Percentiles rank a stretch among this genome's conserved stretches.
Evolutionary conservation across 2,113 vertebrate genomes (phyloP).

Genomic region (Ptychochromis oligacanthus): DNA sequence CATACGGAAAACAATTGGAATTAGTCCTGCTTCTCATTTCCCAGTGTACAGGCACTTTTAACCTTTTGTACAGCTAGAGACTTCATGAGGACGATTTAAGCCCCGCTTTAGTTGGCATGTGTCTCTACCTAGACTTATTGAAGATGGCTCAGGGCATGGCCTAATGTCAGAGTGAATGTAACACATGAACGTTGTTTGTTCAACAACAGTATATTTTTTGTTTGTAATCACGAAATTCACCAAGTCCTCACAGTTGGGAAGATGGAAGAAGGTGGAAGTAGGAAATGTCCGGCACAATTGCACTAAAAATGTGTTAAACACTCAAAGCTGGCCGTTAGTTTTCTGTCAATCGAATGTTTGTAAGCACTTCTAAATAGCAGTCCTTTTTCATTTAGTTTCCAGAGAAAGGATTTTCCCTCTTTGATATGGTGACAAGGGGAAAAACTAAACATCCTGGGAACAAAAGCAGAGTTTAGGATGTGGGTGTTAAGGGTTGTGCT

Average conservation of each 20-base stretch:
- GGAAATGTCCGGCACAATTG: background rate
- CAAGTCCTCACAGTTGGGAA: background rate
- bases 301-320: no score
- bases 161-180: background rate
- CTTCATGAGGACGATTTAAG: background rate
- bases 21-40: background rate
- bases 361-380: background rate
- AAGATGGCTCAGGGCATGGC: background rate
- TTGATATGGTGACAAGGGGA: background rate
- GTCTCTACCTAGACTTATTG: background rate
- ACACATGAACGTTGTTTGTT: background rate
- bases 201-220: no score
- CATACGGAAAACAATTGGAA: background rate
- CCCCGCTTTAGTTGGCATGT: background rate
- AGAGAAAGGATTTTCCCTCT: background rate
- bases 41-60: background rate
- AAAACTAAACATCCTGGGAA: constrained; percentile 66
- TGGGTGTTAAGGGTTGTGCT: constrained; percentile 44
- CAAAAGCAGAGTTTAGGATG: constrained; percentile 55
- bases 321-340: no score
- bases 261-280: background rate
- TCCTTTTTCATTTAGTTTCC: background rate
- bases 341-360: background rate
- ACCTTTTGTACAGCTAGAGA: background rate
- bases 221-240: background rate